A percentile compares a stretch with the other conserved stretches of the same genome.
Evolutionary conservation across 2,797 vertebrate species (phyloP).

Genomic region (Poecilia wingei): DNA sequence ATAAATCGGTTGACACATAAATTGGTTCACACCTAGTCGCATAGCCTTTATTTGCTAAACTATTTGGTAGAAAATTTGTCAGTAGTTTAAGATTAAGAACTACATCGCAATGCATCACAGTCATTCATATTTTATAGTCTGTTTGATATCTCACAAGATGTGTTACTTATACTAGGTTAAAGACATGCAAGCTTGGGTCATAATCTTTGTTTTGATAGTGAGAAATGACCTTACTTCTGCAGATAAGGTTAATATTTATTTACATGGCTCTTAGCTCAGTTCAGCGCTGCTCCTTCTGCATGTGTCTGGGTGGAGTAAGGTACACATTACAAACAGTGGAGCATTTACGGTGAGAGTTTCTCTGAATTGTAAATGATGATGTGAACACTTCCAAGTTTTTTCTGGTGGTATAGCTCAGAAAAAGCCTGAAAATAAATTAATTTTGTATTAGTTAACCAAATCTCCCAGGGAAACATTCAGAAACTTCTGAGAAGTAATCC

Average conservation of each 20-base stretch:
- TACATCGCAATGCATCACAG: background rate
- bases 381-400: background rate
- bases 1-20: too few relatives aligned
- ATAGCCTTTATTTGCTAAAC: background rate
- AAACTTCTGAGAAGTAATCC: background rate
- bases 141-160: background rate
- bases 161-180: background rate
- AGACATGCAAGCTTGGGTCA: background rate
- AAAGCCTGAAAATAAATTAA: background rate
- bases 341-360: background rate
- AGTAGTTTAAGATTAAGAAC: background rate
- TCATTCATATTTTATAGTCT: background rate
- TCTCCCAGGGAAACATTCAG: background rate
- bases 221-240: background rate
- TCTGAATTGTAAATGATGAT: background rate
- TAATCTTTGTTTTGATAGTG: background rate
- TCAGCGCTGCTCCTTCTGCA: background rate
- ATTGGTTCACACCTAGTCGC: too few relatives aligned
- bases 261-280: background rate
- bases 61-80: background rate
- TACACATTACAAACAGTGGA: background rate
- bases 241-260: background rate
- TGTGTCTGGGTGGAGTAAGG: background rate
- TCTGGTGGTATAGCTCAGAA: background rate
- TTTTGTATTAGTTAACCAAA: background rate